Base-by-base conservation (phyloP, 2,797 vertebrate genomes). In the Chloroceryle amazona region DNA sequence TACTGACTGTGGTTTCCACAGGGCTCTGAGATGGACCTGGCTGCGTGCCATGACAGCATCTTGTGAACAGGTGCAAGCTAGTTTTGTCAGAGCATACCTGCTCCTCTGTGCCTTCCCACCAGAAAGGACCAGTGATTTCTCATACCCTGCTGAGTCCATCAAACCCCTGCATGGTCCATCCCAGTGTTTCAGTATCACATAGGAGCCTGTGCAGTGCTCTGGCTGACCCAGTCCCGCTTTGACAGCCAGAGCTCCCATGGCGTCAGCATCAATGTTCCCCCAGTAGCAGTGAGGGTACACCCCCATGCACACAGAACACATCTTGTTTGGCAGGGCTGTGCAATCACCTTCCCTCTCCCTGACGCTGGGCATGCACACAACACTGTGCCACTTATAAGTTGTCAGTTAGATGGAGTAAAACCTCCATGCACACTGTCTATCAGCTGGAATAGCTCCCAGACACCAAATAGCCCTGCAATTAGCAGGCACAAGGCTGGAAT, bases 381-480 rank as follows among this genome's bases (percentile, higher is more conserved):
- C 0, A 0, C 62, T 4, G 5, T 15, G 52, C 49, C 1, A 10
- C 57, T 67, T 3, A 35, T 3, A 6, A 62, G 44, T 54, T 25
- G 47, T 55, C 90, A 58, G 63, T 88, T 37, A 35, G 46, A 51
- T 2, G 37, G 70, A 89, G 76, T 26, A 62, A 90, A 92, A 86
- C 37, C 46, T 93, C 62, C 46, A n/a, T 1, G 0, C 51, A 46
- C 70, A 33, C 62, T 74, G 89, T 78, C 81, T 63, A 23, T 95
- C 90, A 90, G 54, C 73, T 87, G 81, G 66, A 93, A 96, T 41
- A 79, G 81, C 76, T 92, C 79, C 86, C 90, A 86, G 82, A 31
- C 89, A 82, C 79, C 75, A 83, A 93, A 75, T 3, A 1, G 78
- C 68, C 2, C 0, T 0, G 9, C 86, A 95, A 95, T 86, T 92